Base-by-base conservation (phyloP, 1,140 invertebrate species). In the Coelopa frigida region DNA sequence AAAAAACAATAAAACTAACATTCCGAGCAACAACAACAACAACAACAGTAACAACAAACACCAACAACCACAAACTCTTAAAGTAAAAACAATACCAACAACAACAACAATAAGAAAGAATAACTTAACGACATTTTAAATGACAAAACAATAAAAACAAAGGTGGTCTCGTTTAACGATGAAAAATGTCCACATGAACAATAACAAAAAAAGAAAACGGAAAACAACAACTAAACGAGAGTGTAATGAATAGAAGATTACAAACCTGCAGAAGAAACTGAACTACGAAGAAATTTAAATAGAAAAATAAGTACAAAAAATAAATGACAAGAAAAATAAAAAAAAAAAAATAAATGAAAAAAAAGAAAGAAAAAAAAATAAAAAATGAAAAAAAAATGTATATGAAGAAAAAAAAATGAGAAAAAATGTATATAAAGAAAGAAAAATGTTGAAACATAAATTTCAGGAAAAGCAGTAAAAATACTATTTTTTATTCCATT, bases 31-130 rank as follows among this genome's bases (percentile, higher is more conserved):
- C 3, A 6, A 35, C 33, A 35, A 35, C n/a, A 35, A 35, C 33
- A 35, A 35, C 5, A 35, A 14, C 33, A 35, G 20, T 14, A 35
- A 35, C 20, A 14, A 18, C 20, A 5, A 35, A 33, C 5, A 35
- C 15, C 17, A 20, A 35, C 33, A n/a, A n/a, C n/a, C 4, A 20
- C 6, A 33, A 35, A 35, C 33, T 20, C 33, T 20, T 3, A 14
- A 14, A 33, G 17, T 33, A 20, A 43, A 32, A 43, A 43, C 18
- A 20, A 43, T 26, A 43, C 23, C 33, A 14, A 12, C 4, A n/a
- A 43, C 5, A 32, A 43, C 26, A 11, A 11, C 27, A 20, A 31
- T 29, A 43, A 43, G 14, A 31, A 20, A 31, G 33, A 43, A n/a
- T n/a, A n/a, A n/a, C n/a, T n/a, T 31, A 43, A 14, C 26, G 20